Conservation (phyloP, 2,888 invertebrate species). For the Hypolimnas misippus region DNA sequence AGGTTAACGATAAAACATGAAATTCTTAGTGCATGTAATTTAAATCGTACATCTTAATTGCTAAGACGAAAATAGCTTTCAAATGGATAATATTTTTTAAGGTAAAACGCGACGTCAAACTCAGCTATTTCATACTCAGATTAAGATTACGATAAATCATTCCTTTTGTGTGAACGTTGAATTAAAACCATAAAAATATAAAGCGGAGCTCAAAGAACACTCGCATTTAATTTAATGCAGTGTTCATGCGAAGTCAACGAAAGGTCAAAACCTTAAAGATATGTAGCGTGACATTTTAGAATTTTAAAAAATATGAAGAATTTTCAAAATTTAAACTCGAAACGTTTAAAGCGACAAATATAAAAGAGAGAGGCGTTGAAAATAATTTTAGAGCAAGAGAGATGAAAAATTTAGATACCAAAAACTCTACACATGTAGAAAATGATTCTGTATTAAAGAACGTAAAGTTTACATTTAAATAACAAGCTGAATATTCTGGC, state of each 20-base stretch:
- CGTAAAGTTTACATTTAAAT: neutral
- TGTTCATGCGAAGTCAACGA: neutral
- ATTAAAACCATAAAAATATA: conserved; percentile 11
- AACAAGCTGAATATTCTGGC: neutral
- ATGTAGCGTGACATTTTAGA: conserved; percentile 2
- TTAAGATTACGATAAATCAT: conserved; percentile 9
- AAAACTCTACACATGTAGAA: neutral
- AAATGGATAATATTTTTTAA: neutral
- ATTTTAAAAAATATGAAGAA: neutral
- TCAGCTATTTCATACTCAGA: neutral
- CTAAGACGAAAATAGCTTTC: neutral
- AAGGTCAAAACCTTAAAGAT: neutral
- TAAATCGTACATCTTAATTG: neutral
- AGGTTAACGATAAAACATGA: neutral
- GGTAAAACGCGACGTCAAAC: neutral
- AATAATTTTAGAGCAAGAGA: neutral
- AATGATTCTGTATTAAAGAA: neutral
- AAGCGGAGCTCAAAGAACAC: neutral
- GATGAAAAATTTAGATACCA: conserved; percentile 1
- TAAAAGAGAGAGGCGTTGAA: neutral
- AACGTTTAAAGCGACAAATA: neutral
- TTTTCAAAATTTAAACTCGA: neutral
- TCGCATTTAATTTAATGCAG: conserved; percentile 3
- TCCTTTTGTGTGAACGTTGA: conserved; percentile 6
- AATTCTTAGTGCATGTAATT: neutral